phyloP scores from a whole-genome alignment of 2,113 vertebrate genomes.

The Alligator mississippiensis region DNA sequence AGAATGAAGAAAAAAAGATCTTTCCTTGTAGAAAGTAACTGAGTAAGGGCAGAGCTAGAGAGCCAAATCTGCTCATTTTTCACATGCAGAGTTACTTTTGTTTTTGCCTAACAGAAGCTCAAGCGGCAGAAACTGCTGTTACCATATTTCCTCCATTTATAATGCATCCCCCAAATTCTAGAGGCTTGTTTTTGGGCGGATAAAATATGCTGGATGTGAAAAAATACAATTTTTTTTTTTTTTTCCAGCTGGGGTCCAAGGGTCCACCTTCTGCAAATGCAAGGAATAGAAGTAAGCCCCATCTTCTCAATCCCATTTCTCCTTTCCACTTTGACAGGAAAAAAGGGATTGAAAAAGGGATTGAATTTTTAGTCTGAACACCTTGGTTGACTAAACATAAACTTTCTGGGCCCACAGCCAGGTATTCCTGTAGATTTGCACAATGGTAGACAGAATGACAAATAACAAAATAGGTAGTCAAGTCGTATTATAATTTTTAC shows the following conservation, averaged over 20 bases:
- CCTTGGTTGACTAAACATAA: too few species aligned
- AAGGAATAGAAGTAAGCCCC: not conserved
- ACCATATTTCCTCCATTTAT: too few species aligned
- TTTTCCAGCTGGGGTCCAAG: conserved; percentile 58
- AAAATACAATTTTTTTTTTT: conserved; percentile 43
- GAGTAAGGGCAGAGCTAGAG: not conserved
- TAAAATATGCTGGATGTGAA: not conserved
- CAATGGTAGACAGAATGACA: too few species aligned
- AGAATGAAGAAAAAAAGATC: too few species aligned
- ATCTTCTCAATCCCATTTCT: conserved; percentile 39
- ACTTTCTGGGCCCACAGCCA: not conserved
- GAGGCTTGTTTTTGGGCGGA: too few species aligned
- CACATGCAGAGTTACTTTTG: too few species aligned
- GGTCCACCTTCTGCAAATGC: conserved; percentile 23
- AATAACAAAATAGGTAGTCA: too few species aligned
- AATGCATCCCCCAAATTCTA: too few species aligned
- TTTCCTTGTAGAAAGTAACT: not conserved
- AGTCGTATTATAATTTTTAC: not conserved
- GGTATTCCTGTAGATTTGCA: not conserved
- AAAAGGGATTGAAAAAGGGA: not conserved
- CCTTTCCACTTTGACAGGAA: conserved; percentile 54
- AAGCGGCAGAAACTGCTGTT: too few species aligned
- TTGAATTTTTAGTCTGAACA: not conserved
- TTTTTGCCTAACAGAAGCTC: too few species aligned
- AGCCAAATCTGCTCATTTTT: too few species aligned